Percentiles rank a stretch among this genome's conserved stretches.
phyloP scores from a whole-genome alignment of 1,140 invertebrate genomes.

The Zaprionus nigranus region DNA sequence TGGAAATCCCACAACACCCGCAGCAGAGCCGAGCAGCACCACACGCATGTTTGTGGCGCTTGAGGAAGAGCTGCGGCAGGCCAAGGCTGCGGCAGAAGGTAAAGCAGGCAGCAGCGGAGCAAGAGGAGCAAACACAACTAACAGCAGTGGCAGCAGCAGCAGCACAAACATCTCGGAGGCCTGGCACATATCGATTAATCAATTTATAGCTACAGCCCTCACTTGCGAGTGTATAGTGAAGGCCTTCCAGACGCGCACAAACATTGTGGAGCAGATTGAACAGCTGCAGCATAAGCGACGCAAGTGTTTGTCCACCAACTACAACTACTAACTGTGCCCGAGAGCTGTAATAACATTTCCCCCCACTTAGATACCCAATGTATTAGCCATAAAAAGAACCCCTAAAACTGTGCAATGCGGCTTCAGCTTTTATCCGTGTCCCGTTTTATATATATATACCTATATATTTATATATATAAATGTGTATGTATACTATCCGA shows the following conservation, averaged over 20 bases:
- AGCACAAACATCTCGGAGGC: slow-evolving; percentile 66
- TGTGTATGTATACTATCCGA: slow-evolving; percentile 44
- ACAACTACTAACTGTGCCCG: slow-evolving; percentile 47
- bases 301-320: slow-evolving; percentile 75
- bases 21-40: slow-evolving; percentile 67
- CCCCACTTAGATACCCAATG: slow-evolving; percentile 50
- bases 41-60: slow-evolving; percentile 73
- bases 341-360: not conserved
- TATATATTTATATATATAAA: slow-evolving; percentile 64
- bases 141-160: slow-evolving; percentile 53
- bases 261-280: slow-evolving; percentile 78
- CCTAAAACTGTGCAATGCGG: slow-evolving; percentile 68
- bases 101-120: slow-evolving; percentile 3
- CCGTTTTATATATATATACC: slow-evolving; percentile 60
- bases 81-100: slow-evolving; percentile 19
- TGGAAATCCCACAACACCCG: slow-evolving; percentile 81
- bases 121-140: slow-evolving; percentile 30
- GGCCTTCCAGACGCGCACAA: slow-evolving; percentile 64
- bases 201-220: slow-evolving; percentile 79
- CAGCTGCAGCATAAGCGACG: slow-evolving; percentile 80
- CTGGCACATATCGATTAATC: slow-evolving; percentile 82
- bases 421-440: slow-evolving; percentile 64
- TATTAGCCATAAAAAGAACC: slow-evolving; percentile 64
- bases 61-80: slow-evolving; percentile 73
- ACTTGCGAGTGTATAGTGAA: slow-evolving; percentile 70